Percentiles rank a stretch among this genome's conserved stretches.
Conservation (phyloP, 1,140 invertebrate species). For the Carposina sasakii region DNA sequence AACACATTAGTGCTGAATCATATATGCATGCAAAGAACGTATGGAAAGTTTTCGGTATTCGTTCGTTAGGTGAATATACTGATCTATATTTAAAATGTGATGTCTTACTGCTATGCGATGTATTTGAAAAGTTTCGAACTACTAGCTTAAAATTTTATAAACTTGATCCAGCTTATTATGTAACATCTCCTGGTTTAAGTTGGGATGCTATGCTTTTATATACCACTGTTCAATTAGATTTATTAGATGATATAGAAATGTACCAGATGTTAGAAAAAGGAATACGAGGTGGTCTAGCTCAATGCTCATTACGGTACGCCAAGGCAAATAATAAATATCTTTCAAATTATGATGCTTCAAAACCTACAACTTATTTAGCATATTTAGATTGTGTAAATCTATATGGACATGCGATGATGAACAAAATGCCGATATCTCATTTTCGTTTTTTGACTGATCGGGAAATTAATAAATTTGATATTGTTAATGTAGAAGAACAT, state of each 20-base stretch:
- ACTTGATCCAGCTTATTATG: too few species aligned
- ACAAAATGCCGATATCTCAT: too few species aligned
- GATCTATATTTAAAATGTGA: slow-evolving; percentile 61
- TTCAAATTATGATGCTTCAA: slow-evolving; percentile 6
- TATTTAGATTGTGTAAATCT: slow-evolving; percentile 19
- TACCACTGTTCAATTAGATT: slow-evolving; percentile 13
- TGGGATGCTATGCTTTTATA: slow-evolving; percentile 21
- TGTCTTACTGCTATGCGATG: slow-evolving; percentile 53
- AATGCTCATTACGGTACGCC: slow-evolving; percentile 13
- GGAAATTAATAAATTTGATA: too few species aligned
- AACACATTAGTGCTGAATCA: slow-evolving; percentile 35
- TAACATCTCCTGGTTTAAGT: too few species aligned
- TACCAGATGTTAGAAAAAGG: slow-evolving; percentile 24
- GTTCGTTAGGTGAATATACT: slow-evolving; percentile 53
- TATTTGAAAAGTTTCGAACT: slow-evolving; percentile 68
- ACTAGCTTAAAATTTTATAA: slow-evolving; percentile 33
- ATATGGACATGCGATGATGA: slow-evolving; percentile 19
- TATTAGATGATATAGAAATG: slow-evolving; percentile 16
- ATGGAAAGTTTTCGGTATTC: slow-evolving; percentile 56
- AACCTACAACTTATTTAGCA: slow-evolving; percentile 12
- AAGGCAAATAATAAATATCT: slow-evolving; percentile 19
- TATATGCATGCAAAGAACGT: slow-evolving; percentile 68
- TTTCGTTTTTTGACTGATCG: too few species aligned
- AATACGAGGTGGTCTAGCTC: slow-evolving; percentile 17
- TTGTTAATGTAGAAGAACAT: too few species aligned